These are phyloP conservation scores for Thinocorus orbignyianus DNA, from an alignment of 2,113 vertebrate genomes.

Conservation along the genomic window DNA sequence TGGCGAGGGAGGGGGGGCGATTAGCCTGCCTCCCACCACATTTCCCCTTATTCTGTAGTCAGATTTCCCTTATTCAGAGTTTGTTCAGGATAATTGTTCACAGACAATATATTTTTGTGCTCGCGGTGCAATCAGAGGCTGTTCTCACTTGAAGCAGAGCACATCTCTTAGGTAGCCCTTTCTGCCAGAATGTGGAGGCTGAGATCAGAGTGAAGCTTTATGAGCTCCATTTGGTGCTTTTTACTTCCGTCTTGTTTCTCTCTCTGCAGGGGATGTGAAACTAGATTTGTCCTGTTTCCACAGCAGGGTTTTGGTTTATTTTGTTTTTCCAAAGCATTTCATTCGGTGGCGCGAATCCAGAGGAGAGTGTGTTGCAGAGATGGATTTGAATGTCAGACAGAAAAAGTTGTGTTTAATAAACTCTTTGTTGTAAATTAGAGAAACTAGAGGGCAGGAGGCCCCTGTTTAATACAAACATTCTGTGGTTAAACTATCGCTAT, in stretches of 20 bases:
- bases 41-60: neutral
- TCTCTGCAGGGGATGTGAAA: slow-evolving; percentile 68
- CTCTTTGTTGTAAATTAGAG: slow-evolving; percentile 64
- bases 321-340: slow-evolving; percentile 75
- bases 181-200: slow-evolving; percentile 73
- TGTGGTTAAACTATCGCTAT: slow-evolving; percentile 10
- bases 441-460: slow-evolving; percentile 43
- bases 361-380: slow-evolving; percentile 66
- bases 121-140: slow-evolving; percentile 42
- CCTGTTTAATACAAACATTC: slow-evolving; percentile 41
- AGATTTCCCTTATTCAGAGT: slow-evolving; percentile 54
- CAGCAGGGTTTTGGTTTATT: slow-evolving; percentile 74
- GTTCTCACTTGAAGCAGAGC: slow-evolving; percentile 54
- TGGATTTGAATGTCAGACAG: slow-evolving; percentile 69
- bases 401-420: slow-evolving; percentile 69
- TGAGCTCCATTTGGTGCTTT: slow-evolving; percentile 61
- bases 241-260: slow-evolving; percentile 72
- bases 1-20: neutral
- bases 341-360: slow-evolving; percentile 71
- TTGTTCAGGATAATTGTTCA: slow-evolving; percentile 53
- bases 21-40: slow-evolving; percentile 8
- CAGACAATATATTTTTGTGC: slow-evolving; percentile 68
- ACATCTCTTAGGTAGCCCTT: slow-evolving; percentile 64
- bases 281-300: slow-evolving; percentile 70
- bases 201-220: slow-evolving; percentile 65